These are phyloP conservation scores for Lasioglossum pauxillum DNA, from an alignment of 2,888 invertebrate genomes.

Conservation along the genomic window DNA sequence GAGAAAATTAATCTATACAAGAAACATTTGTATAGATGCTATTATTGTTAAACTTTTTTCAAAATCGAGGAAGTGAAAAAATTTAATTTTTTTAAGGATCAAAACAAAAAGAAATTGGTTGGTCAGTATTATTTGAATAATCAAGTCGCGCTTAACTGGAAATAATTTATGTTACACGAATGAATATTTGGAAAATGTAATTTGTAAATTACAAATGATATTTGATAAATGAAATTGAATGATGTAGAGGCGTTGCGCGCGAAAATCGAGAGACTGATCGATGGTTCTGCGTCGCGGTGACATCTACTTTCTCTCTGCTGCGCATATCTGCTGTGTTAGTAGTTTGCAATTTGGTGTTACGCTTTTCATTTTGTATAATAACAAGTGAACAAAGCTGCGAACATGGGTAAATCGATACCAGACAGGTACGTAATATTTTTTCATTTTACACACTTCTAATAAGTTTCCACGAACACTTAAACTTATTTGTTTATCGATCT, in stretches of 20 bases:
- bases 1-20: neutral
- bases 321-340: conserved; percentile 62
- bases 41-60: neutral
- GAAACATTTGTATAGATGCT: neutral
- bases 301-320: conserved; percentile 46
- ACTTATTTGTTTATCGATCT: conserved; percentile 31
- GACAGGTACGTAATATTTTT: conserved; percentile 72
- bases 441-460: neutral
- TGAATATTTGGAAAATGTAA: neutral
- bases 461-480: neutral
- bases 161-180: neutral
- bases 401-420: conserved; percentile 75
- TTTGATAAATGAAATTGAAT: conserved; percentile 6
- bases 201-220: neutral
- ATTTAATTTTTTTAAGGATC: neutral
- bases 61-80: neutral
- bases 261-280: conserved; percentile 70
- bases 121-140: neutral
- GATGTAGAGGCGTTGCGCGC: conserved; percentile 24
- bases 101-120: neutral
- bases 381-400: conserved; percentile 54
- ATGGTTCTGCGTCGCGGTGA: conserved; percentile 54
- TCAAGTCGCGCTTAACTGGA: neutral
- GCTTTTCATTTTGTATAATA: conserved; percentile 56
- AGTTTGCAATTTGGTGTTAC: conserved; percentile 65